Percentiles rank a stretch among this genome's conserved stretches.
These are phyloP conservation scores for Nemoura dubitans DNA, from an alignment of 2,888 invertebrate species.

Conservation along the genomic window DNA sequence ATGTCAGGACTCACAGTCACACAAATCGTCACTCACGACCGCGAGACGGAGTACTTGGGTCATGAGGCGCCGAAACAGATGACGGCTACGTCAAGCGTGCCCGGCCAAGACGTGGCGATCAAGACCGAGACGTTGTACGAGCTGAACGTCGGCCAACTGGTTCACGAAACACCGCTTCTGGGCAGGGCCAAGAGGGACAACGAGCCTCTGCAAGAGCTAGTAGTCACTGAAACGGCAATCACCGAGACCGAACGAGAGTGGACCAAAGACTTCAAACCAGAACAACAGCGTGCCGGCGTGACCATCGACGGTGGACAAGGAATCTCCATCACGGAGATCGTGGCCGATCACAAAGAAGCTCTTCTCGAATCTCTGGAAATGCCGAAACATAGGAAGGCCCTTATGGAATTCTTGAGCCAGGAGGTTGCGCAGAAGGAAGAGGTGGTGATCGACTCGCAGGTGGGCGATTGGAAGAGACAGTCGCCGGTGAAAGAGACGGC, in stretches of 20 bases:
- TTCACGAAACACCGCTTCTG: conserved; percentile 46
- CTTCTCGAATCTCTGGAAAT: conserved; percentile 51
- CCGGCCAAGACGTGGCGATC: conserved; percentile 49
- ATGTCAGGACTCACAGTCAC: conserved; percentile 56
- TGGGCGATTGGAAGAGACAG: conserved; percentile 61
- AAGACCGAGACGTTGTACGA: conserved; percentile 51
- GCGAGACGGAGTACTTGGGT: conserved; percentile 55
- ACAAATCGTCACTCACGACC: conserved; percentile 58
- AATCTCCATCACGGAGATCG: conserved; percentile 54
- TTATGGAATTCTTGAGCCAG: conserved; percentile 56
- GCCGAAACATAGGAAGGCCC: conserved; percentile 53
- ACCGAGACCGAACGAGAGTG: conserved; percentile 51
- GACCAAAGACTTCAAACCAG: conserved; percentile 46
- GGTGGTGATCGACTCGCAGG: conserved; percentile 59
- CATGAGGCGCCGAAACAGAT: conserved; percentile 50
- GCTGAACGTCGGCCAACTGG: conserved; percentile 46
- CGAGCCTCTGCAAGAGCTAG: conserved; percentile 49
- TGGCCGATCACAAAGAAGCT: conserved; percentile 55
- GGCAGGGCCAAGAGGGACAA: conserved; percentile 52
- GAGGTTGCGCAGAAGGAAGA: conserved; percentile 65
- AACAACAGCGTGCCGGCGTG: conserved; percentile 50
- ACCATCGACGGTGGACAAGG: conserved; percentile 49
- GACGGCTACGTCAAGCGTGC: conserved; percentile 47
- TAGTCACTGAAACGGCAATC: conserved; percentile 51
- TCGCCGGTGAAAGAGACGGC: conserved; percentile 63